These are phyloP conservation scores for Anorthoa munda DNA, from an alignment of 2,888 invertebrate genomes.

Conservation along the genomic window DNA sequence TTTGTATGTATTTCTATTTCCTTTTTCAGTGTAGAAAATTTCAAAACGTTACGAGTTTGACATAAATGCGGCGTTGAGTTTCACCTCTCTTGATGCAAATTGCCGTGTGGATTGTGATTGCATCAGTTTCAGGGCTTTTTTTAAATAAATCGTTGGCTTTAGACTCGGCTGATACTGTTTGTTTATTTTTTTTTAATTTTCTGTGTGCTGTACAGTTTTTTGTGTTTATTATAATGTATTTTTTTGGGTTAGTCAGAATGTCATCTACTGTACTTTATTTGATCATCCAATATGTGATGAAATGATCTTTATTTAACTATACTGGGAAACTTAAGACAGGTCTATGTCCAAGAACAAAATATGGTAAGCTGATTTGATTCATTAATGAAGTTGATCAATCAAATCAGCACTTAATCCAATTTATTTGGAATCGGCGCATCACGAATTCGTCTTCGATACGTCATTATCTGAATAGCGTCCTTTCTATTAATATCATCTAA, in stretches of 20 bases:
- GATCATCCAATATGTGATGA: neutral
- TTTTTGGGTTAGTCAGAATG: neutral
- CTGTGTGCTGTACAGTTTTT: neutral
- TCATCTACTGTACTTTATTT: neutral
- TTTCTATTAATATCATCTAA: too few relatives aligned
- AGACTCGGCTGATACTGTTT: neutral
- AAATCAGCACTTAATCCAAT: too few relatives aligned
- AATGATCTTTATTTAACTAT: neutral
- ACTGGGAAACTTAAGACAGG: neutral
- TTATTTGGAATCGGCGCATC: too few relatives aligned
- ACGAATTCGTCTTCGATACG: too few relatives aligned
- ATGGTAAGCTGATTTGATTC: neutral
- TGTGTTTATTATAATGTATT: constrained; percentile 3
- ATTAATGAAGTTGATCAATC: too few relatives aligned
- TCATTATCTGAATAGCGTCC: too few relatives aligned
- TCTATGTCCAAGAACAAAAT: neutral
- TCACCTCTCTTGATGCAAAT: constrained; percentile 29
- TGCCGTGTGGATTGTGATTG: constrained; percentile 43
- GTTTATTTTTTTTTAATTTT: constrained; percentile 1
- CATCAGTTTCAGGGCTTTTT: constrained; percentile 19
- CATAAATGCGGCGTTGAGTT: constrained; percentile 22
- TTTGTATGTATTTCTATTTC: constrained; percentile 44
- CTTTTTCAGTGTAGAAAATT: constrained; percentile 47
- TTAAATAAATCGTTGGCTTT: constrained; percentile 13
- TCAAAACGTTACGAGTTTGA: constrained; percentile 20